phyloP scores from a whole-genome alignment of 2,113 vertebrate species.

The Thalassarche chlororhynchos region DNA sequence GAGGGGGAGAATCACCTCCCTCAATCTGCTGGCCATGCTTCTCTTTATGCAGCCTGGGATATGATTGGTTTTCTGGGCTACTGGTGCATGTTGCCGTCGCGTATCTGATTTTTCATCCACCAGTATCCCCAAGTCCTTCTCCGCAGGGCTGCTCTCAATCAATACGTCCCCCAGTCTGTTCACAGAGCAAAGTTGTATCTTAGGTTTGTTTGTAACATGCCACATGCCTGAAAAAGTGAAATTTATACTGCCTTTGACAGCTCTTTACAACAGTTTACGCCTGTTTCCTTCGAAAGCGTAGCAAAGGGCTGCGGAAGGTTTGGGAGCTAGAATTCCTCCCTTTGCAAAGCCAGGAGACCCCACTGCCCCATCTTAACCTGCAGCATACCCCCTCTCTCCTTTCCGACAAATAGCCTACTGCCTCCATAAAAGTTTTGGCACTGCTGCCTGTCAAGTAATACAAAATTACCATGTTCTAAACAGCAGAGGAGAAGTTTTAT shows the following conservation, averaged over 20 bases:
- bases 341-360: background rate
- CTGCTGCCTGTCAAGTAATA: background rate
- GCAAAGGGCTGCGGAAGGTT: background rate
- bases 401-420: background rate
- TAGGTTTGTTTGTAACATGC: background rate
- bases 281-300: background rate
- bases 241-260: background rate
- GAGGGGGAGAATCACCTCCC: background rate
- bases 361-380: background rate
- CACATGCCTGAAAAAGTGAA: background rate
- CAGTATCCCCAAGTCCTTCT: background rate
- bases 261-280: background rate
- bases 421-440: background rate
- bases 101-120: background rate
- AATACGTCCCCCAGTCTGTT: background rate
- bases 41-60: background rate
- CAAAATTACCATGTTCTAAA: background rate
- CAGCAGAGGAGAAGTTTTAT: background rate
- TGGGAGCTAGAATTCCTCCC: background rate
- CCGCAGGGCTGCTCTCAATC: background rate
- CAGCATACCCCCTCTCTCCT: background rate
- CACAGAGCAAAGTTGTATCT: background rate
- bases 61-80: background rate
- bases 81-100: fast-evolving
- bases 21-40: background rate